Conservation (phyloP, 2,888 invertebrate genomes). For the Beris morrisii region DNA sequence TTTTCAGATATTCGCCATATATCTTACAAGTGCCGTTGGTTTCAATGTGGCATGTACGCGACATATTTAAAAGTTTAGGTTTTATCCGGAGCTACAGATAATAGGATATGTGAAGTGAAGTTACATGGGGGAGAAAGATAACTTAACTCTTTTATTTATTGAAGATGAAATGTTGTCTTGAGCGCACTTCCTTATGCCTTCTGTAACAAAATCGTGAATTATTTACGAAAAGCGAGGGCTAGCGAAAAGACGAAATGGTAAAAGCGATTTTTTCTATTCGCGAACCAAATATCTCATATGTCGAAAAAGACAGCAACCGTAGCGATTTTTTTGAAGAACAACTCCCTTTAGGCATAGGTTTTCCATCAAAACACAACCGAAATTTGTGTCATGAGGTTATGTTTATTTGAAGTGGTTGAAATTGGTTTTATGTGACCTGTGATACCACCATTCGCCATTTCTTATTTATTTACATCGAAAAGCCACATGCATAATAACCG, state of each 20-base stretch:
- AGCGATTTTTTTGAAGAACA: too few relatives aligned
- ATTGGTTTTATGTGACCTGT: slow-evolving; percentile 32
- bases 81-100: slow-evolving; percentile 3
- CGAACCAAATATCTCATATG: too few relatives aligned
- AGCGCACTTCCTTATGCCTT: slow-evolving; percentile 35
- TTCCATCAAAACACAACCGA: slow-evolving; percentile 20
- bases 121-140: slow-evolving; percentile 15
- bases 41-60: slow-evolving; percentile 29
- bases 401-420: slow-evolving; percentile 32
- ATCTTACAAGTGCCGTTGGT: slow-evolving; percentile 19
- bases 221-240: slow-evolving; percentile 28
- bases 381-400: slow-evolving; percentile 29
- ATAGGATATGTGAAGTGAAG: not conserved
- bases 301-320: too few relatives aligned
- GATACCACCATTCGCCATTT: slow-evolving; percentile 9
- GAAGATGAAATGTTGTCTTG: slow-evolving; percentile 36
- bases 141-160: slow-evolving; percentile 28
- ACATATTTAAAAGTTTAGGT: slow-evolving; percentile 27
- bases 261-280: too few relatives aligned
- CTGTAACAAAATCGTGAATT: slow-evolving; percentile 30
- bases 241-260: slow-evolving; percentile 7
- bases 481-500: slow-evolving; percentile 10
- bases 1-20: slow-evolving; percentile 9
- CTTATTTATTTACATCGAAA: slow-evolving; percentile 8
- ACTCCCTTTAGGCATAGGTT: not conserved